Percentiles rank a stretch among this genome's conserved stretches.
Evolutionary conservation across 1,140 invertebrate genomes (phyloP).

Genomic region (Magallana angulata): DNA sequence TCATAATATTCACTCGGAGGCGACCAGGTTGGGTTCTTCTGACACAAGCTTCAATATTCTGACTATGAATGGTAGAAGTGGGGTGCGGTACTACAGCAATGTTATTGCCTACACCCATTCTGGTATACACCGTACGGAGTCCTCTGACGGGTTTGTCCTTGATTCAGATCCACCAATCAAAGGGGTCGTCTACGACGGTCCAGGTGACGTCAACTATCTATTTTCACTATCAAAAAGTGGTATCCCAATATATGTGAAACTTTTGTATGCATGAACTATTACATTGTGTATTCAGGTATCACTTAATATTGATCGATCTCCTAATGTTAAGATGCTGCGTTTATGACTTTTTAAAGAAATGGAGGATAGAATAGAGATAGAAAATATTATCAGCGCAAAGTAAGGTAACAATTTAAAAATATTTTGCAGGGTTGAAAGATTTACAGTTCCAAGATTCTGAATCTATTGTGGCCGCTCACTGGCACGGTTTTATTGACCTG

Average conservation of each 20-base stretch:
- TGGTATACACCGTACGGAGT: slow-evolving; percentile 39
- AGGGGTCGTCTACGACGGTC: slow-evolving; percentile 61
- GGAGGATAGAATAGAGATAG: too few species aligned
- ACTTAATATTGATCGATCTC: too few species aligned
- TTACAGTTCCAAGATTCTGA: slow-evolving; percentile 53
- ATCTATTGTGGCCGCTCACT: slow-evolving; percentile 41
- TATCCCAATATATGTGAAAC: too few species aligned
- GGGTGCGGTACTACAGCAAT: slow-evolving; percentile 49
- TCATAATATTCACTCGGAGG: background rate
- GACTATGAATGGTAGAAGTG: slow-evolving; percentile 3
- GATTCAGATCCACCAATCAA: slow-evolving; percentile 45
- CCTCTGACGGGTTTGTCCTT: slow-evolving; percentile 60
- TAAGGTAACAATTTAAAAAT: background rate
- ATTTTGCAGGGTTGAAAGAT: slow-evolving; percentile 51
- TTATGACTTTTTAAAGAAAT: too few species aligned
- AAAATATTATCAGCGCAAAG: background rate
- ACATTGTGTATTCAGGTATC: too few species aligned
- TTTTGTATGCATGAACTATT: too few species aligned
- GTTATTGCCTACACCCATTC: slow-evolving; percentile 47
- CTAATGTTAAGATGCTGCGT: too few species aligned
- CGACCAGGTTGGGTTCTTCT: background rate
- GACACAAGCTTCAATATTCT: slow-evolving; percentile 22
- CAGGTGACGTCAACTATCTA: slow-evolving; percentile 39
- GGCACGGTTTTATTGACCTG: slow-evolving; percentile 60
- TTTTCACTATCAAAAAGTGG: too few species aligned